A percentile compares a stretch with the other conserved stretches of the same genome.
Conservation (phyloP, 2,797 vertebrate genomes). For the Xenopus petersii region DNA sequence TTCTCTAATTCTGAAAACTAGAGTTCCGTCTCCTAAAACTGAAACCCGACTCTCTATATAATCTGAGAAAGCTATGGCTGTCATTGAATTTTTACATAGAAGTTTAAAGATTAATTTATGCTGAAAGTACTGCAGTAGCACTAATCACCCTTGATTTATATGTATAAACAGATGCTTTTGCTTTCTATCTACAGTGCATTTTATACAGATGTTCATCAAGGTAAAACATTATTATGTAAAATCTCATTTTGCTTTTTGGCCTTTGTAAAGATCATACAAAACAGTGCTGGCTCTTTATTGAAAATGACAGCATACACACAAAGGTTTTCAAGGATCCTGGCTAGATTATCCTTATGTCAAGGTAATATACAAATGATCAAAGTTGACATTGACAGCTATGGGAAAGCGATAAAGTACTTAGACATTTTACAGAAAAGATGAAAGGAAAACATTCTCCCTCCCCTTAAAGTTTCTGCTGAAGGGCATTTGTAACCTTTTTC, state of each 20-base stretch:
- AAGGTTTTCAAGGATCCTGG: slow-evolving; percentile 50
- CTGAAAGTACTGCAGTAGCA: background rate
- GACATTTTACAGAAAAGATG: slow-evolving; percentile 53
- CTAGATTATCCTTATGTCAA: slow-evolving; percentile 58
- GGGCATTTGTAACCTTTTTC: slow-evolving; percentile 55
- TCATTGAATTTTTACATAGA: too few relatives aligned
- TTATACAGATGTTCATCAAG: slow-evolving; percentile 3
- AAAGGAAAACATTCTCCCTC: slow-evolving; percentile 47
- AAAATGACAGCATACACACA: slow-evolving; percentile 49
- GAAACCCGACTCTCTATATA: too few relatives aligned
- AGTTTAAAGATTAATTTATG: too few relatives aligned
- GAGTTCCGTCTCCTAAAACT: too few relatives aligned
- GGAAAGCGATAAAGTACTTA: slow-evolving; percentile 56
- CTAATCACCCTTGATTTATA: too few relatives aligned
- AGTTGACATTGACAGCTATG: slow-evolving; percentile 59
- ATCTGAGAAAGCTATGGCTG: too few relatives aligned
- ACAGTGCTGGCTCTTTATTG: slow-evolving; percentile 39
- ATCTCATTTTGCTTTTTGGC: slow-evolving; percentile 11
- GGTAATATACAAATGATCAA: slow-evolving; percentile 56
- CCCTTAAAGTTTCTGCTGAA: slow-evolving; percentile 53
- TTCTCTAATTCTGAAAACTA: too few relatives aligned
- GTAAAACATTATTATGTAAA: slow-evolving; percentile 10
- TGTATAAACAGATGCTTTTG: background rate
- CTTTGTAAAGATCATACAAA: slow-evolving; percentile 24
- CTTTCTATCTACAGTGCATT: background rate